phyloP scores from a whole-genome alignment of 2,888 invertebrate species.

The Drosophila nr. medialis region DNA sequence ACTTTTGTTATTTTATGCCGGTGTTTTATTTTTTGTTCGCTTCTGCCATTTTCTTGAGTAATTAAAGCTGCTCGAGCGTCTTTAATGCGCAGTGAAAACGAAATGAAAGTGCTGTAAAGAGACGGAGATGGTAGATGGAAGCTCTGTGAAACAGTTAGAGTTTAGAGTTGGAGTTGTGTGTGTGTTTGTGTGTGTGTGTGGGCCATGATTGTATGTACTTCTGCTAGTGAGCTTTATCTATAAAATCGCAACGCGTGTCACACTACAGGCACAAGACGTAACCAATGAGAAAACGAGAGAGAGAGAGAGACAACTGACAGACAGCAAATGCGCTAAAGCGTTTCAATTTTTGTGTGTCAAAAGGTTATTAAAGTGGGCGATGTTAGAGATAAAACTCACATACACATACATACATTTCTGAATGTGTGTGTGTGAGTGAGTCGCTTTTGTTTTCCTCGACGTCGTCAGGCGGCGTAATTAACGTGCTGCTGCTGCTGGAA shows the following conservation, averaged over 20 bases:
- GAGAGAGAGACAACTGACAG: slow-evolving; percentile 8
- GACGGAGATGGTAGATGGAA: slow-evolving; percentile 49
- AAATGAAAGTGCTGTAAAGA: slow-evolving; percentile 70
- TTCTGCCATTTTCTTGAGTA: slow-evolving; percentile 63
- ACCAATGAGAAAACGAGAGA: slow-evolving; percentile 10
- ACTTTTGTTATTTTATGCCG: slow-evolving; percentile 53
- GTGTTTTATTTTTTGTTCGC: slow-evolving; percentile 45
- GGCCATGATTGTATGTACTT: slow-evolving; percentile 40
- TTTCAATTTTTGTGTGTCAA: slow-evolving; percentile 75
- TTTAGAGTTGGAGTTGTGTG: slow-evolving; percentile 38
- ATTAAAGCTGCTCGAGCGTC: slow-evolving; percentile 75
- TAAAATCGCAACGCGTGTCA: slow-evolving; percentile 67
- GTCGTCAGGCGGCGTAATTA: slow-evolving; percentile 42
- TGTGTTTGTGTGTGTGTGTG: not conserved
- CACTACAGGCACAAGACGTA: slow-evolving; percentile 30
- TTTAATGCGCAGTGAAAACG: slow-evolving; percentile 78
- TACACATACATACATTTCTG: slow-evolving; percentile 3
- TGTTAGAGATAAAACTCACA: slow-evolving; percentile 47
- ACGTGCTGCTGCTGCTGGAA: slow-evolving; percentile 33
- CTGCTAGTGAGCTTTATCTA: slow-evolving; percentile 47
- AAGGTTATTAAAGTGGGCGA: slow-evolving; percentile 74
- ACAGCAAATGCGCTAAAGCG: slow-evolving; percentile 65
- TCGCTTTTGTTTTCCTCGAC: slow-evolving; percentile 49
- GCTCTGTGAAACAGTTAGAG: slow-evolving; percentile 32
- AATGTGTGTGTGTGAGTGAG: slow-evolving; percentile 24